Evolutionary conservation across 2,888 invertebrate genomes (phyloP).

Genomic region (Gryllus longicercus): DNA sequence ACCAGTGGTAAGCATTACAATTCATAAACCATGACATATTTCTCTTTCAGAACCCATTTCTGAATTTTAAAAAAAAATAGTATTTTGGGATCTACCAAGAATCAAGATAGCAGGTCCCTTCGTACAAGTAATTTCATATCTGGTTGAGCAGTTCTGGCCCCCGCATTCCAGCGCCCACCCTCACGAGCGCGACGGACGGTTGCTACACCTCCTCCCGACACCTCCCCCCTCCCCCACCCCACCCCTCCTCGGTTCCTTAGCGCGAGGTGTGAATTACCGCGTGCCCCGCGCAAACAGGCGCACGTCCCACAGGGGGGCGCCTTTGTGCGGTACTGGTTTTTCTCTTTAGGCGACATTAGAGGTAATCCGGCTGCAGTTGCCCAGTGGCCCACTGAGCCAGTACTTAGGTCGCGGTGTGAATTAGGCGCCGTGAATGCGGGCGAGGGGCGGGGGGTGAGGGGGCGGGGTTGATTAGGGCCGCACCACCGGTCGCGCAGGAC

Average conservation of each 20-base stretch:
- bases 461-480: not conserved
- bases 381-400: constrained; percentile 1
- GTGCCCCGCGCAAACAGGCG: too few relatives aligned
- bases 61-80: too few relatives aligned
- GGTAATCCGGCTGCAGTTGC: not conserved
- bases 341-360: constrained; percentile 17
- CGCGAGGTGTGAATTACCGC: not conserved
- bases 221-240: not conserved
- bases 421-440: not conserved
- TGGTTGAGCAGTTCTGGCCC: too few relatives aligned
- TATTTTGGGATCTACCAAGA: too few relatives aligned
- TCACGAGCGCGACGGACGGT: not conserved
- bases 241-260: not conserved
- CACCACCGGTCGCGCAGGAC: not conserved
- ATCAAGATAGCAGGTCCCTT: too few relatives aligned
- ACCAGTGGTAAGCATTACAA: too few relatives aligned
- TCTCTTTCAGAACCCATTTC: too few relatives aligned
- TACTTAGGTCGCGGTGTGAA: not conserved
- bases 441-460: not conserved
- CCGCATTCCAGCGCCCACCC: not conserved
- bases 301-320: not conserved
- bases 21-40: too few relatives aligned
- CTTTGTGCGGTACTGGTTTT: constrained; percentile 4
- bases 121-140: too few relatives aligned
- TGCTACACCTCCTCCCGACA: not conserved